These are phyloP conservation scores for Heliconius aoede DNA, from an alignment of 2,888 invertebrate species.

Conservation along the genomic window DNA sequence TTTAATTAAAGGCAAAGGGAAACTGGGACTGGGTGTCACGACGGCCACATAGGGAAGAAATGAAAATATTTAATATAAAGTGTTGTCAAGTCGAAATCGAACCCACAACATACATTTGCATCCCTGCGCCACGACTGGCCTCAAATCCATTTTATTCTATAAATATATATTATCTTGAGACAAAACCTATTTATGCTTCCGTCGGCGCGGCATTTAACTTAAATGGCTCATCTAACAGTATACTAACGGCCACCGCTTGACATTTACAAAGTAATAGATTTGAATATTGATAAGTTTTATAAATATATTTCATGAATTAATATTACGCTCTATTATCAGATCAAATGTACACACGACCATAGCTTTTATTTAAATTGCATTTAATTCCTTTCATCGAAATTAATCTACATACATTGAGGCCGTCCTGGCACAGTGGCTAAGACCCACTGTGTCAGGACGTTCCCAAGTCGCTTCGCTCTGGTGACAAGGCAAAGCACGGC, in stretches of 20 bases:
- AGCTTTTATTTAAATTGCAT: slow-evolving; percentile 3
- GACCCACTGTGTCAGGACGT: too few species aligned
- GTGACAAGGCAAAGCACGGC: too few species aligned
- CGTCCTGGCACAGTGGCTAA: too few species aligned
- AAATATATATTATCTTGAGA: neutral
- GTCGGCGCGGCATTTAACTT: neutral
- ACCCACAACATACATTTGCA: too few species aligned
- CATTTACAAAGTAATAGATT: slow-evolving; percentile 9
- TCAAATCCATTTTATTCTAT: neutral
- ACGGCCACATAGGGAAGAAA: too few species aligned
- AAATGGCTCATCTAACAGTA: slow-evolving; percentile 3
- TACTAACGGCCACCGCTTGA: slow-evolving; percentile 20
- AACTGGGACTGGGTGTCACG: too few species aligned
- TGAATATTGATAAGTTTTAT: neutral
- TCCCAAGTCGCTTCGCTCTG: too few species aligned
- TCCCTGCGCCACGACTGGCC: too few species aligned
- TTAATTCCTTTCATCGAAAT: neutral
- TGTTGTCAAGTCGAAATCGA: too few species aligned
- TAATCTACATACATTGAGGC: too few species aligned
- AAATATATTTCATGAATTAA: slow-evolving; percentile 11
- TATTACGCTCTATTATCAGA: neutral
- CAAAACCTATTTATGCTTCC: neutral
- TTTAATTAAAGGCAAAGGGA: too few species aligned
- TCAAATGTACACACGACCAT: neutral
- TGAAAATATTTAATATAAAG: too few species aligned